Evolutionary conservation across 2,888 invertebrate genomes (phyloP).

Genomic region (Plutella xylostella): DNA sequence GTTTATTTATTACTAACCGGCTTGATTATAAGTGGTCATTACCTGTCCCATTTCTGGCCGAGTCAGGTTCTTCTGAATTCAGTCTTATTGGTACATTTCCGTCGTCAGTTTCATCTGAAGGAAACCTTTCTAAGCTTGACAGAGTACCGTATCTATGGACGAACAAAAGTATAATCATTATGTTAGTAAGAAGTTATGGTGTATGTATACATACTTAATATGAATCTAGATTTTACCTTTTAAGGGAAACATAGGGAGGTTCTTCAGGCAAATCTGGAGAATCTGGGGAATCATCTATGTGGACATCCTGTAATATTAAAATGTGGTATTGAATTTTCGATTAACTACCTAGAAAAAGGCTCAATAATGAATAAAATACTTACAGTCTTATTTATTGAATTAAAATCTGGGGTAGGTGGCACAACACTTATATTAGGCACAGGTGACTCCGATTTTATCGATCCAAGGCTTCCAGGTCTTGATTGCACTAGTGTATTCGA

Average conservation of each 20-base stretch:
- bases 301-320: constrained; percentile 47
- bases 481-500: constrained; percentile 38
- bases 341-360: constrained; percentile 12
- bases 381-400: constrained; percentile 54
- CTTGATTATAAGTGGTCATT: too few species aligned
- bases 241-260: constrained; percentile 78
- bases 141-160: constrained; percentile 74
- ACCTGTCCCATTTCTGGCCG: constrained; percentile 32
- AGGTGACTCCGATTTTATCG: constrained; percentile 50
- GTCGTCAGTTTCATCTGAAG: constrained; percentile 73
- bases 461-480: constrained; percentile 58
- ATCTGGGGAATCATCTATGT: constrained; percentile 75
- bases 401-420: constrained; percentile 79
- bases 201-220: background rate
- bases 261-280: constrained; percentile 78
- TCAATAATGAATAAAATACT: constrained; percentile 28
- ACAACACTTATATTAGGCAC: constrained; percentile 80
- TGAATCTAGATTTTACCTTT: constrained; percentile 47
- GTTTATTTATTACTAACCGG: too few species aligned
- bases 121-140: constrained; percentile 78
- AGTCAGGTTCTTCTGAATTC: constrained; percentile 47
- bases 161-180: constrained; percentile 8
- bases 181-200: background rate
- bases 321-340: constrained; percentile 13
- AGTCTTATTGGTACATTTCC: constrained; percentile 65